A percentile compares a stretch with the other conserved stretches of the same genome.
These are phyloP conservation scores for Riparia riparia DNA, from an alignment of 2,113 vertebrate genomes.

Conservation along the genomic window DNA sequence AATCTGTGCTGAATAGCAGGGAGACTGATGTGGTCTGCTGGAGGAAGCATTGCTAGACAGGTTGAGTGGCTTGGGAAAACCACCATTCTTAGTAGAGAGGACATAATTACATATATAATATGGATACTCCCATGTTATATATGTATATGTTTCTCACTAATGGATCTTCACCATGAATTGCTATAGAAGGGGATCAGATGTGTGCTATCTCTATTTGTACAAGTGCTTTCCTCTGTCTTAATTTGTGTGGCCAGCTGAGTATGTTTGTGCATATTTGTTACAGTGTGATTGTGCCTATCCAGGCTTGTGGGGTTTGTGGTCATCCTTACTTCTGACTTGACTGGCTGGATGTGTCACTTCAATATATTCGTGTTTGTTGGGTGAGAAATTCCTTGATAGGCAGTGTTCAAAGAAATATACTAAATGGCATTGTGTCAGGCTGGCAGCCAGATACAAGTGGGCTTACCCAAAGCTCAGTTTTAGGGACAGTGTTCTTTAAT, in stretches of 20 bases:
- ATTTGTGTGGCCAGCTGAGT: not conserved
- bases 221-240: not conserved
- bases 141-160: not conserved
- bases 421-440: not conserved
- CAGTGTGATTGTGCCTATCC: not conserved
- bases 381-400: not conserved
- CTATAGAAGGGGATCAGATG: fast-evolving
- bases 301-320: fast-evolving
- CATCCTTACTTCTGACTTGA: not conserved
- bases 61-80: not conserved
- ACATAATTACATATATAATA: not conserved
- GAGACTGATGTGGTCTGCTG: not conserved
- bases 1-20: not conserved
- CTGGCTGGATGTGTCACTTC: not conserved
- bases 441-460: fast-evolving
- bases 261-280: not conserved
- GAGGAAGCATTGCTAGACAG: not conserved
- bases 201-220: not conserved
- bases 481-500: not conserved
- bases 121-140: not conserved
- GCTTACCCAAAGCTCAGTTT: not conserved
- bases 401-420: not conserved
- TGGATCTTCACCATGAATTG: not conserved
- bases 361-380: not conserved
- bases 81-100: not conserved